Conservation (phyloP, 2,797 vertebrate genomes). For the Podarcis lilfordi region DNA sequence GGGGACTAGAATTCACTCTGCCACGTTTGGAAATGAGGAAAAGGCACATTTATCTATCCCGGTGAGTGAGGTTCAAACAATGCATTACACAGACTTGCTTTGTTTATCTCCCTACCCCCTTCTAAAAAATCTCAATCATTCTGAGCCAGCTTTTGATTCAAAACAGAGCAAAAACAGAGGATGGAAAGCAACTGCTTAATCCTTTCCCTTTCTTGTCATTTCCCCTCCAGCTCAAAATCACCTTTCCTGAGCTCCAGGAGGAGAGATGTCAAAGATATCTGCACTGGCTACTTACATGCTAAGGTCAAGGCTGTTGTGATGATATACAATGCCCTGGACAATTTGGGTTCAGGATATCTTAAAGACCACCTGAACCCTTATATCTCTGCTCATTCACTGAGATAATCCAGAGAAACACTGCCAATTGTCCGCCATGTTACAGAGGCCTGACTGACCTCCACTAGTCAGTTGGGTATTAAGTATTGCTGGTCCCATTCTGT, state of each 20-base stretch:
- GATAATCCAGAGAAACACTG: too few relatives aligned
- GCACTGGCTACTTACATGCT: too few relatives aligned
- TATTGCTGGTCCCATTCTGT: too few relatives aligned
- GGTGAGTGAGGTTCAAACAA: conserved; percentile 43
- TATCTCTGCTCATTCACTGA: too few relatives aligned
- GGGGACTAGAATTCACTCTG: conserved; percentile 64
- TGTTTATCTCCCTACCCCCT: background rate
- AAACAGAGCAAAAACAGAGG: background rate
- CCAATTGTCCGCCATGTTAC: too few relatives aligned
- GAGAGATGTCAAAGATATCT: background rate
- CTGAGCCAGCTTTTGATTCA: background rate
- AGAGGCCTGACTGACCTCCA: too few relatives aligned
- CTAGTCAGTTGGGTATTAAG: too few relatives aligned
- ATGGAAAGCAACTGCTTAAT: background rate
- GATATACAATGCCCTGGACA: too few relatives aligned
- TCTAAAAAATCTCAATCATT: background rate
- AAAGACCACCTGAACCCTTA: too few relatives aligned
- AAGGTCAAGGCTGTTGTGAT: too few relatives aligned
- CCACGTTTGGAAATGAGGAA: conserved; percentile 42
- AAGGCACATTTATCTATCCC: conserved; percentile 54
- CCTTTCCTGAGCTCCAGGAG: background rate
- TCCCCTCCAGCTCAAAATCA: background rate
- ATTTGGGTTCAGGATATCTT: too few relatives aligned
- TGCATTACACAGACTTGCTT: background rate
- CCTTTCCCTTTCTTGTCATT: background rate